Base-by-base conservation (phyloP, 2,888 invertebrate genomes). In the Merodon equestris region DNA sequence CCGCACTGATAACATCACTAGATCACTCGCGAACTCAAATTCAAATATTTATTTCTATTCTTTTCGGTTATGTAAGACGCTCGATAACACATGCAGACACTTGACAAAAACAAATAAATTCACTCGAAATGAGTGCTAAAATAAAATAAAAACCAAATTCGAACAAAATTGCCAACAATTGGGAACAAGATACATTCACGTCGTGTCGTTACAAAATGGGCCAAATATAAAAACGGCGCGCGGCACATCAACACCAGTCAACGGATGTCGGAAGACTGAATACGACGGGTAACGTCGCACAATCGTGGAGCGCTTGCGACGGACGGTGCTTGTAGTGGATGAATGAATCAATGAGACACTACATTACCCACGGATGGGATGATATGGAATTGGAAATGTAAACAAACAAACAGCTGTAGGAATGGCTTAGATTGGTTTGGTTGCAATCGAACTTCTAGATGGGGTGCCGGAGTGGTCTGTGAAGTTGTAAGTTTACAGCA, bases 401-500 rank as follows among this genome's bases (percentile, higher is more conserved):
- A 61, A 71, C 64, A 72, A 64, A 14, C 27, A 36, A 36, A 12
- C 51, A 64, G 64, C 51, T 72, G 72, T 34, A n/a, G n/a, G n/a
- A n/a, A n/a, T n/a, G n/a, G n/a, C n/a, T n/a, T n/a, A n/a, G n/a
- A n/a, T n/a, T n/a, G n/a, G n/a, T n/a, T n/a, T n/a, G n/a, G n/a
- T n/a, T n/a, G n/a, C n/a, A n/a, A 27, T 27, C 27, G 27, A 27
- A 27, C 27, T 27, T 27, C 27, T 27, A 27, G 2, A 27, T 4
- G 2, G 7, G 27, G 27, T 4, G 7, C 27, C 2, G 27, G 27
- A 27, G 27, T 27, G 27, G 27, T 27, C 7, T 7, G 27, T n/a
- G n/a, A n/a, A n/a, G n/a, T n/a, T n/a, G n/a, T n/a, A n/a, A n/a
- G n/a, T n/a, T n/a, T n/a, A n/a, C n/a, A n/a, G n/a, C n/a, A n/a